Base-by-base conservation (phyloP, 2,113 vertebrate genomes). In the Oreocharis arfaki region DNA sequence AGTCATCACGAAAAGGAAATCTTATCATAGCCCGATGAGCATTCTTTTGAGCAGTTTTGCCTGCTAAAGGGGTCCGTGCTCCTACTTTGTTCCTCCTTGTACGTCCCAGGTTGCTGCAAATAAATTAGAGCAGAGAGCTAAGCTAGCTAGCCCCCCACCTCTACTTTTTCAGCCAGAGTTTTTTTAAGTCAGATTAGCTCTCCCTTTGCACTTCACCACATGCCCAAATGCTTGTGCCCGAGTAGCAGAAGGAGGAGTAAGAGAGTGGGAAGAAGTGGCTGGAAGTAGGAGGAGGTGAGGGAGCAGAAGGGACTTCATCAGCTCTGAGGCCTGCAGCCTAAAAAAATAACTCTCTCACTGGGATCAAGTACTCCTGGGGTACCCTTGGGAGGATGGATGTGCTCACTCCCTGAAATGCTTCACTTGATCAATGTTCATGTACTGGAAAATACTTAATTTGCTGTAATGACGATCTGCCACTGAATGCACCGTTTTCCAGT, bases 181-280 rank as follows among this genome's bases (percentile, higher is more conserved):
- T 96, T 95, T 93, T 94, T 89, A 81, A 95, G 82, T 60, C 78
- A 67, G 70, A 88, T 94, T 90, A 87, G 75, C 70, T 85, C 82
- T 93, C 92, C 94, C 28, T 75, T 95, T 93, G 94, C 95, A 91
- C 87, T 83, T 90, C 90, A 90, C 94, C 95, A 95, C 94, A 93
- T 96, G 92, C 57, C 90, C 85, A 87, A 94, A 68, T 35, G 49
- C 67, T 85, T 82, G 88, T 96, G 94, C 95, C 94, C 95, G 85
- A 49, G 44, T 27, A 90, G 82, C 95, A 95, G 94, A 91, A 95
- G 95, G 94, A 95, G 65, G 84, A 96, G 84, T 55, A 95, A 79
- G 49, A 52, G 74, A 85, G 95, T 93, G 84, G 90, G 95, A 96
- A 84, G 90, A 91, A 91, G 84, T 85, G 79, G 95, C 68, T 96